phyloP scores from a whole-genome alignment of 2,888 invertebrate species.

The Philopedon plagiatum region DNA sequence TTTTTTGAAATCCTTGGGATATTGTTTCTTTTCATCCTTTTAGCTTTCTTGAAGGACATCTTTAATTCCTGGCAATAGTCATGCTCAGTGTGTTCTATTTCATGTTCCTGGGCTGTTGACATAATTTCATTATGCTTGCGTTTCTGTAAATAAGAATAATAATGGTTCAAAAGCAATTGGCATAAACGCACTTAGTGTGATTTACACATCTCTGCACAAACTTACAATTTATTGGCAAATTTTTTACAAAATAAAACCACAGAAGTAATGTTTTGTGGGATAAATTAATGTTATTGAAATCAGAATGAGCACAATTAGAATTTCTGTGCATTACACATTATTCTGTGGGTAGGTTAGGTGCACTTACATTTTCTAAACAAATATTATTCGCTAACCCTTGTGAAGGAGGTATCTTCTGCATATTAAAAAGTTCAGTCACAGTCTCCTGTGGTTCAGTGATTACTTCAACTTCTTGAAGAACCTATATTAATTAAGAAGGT shows the following conservation, averaged over 20 bases:
- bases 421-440: too few relatives aligned
- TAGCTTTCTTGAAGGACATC: neutral
- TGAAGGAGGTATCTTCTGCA: neutral
- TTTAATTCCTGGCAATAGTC: neutral
- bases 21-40: neutral
- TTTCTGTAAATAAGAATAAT: neutral
- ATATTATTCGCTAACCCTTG: neutral
- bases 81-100: neutral
- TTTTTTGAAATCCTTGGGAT: neutral
- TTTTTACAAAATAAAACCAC: neutral
- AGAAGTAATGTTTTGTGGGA: neutral
- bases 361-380: neutral
- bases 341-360: neutral
- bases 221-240: neutral
- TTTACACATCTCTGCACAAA: neutral
- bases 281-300: neutral
- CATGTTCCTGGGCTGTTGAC: neutral
- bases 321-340: neutral
- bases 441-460: too few relatives aligned
- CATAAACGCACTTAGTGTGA: neutral
- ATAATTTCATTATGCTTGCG: neutral
- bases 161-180: neutral
- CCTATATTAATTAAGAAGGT: neutral
- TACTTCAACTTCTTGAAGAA: neutral
- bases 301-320: neutral